phyloP scores from a whole-genome alignment of 2,797 vertebrate species.

The Smutsia temminckii region DNA sequence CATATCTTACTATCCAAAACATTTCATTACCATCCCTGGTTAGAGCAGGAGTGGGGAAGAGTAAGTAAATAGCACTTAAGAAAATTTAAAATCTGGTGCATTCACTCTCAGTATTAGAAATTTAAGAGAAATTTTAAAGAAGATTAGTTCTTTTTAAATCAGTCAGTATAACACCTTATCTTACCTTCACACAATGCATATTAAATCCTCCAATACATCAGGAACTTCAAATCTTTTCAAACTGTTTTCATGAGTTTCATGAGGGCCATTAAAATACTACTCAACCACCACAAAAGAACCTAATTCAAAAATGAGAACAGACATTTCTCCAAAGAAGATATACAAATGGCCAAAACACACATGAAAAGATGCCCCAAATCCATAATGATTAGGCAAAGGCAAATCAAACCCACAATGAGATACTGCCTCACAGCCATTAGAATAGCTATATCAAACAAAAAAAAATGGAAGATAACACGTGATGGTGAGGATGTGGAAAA shows the following conservation, averaged over 20 bases:
- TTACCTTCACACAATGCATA: not conserved
- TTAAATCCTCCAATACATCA: not conserved
- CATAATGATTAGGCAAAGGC: not conserved
- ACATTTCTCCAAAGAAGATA: not conserved
- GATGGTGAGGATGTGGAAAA: not conserved
- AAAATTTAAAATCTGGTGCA: not conserved
- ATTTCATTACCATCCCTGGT: not conserved
- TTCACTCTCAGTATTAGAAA: not conserved
- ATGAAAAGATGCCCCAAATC: not conserved
- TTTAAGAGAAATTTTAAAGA: slow-evolving; percentile 30
- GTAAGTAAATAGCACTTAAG: not conserved
- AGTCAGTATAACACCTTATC: not conserved
- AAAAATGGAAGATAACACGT: not conserved
- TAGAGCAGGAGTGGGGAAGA: not conserved
- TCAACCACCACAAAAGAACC: not conserved
- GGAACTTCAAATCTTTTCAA: not conserved
- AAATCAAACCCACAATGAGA: not conserved
- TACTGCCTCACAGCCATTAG: not conserved
- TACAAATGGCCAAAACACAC: not conserved
- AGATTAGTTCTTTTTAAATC: not conserved
- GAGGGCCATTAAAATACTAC: not conserved
- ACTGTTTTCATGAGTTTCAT: not conserved
- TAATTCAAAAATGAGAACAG: not conserved
- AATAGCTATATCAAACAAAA: not conserved
- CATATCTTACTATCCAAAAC: not conserved